Evolutionary conservation across 2,888 invertebrate genomes (phyloP), one percentile per base, ranked within the genome.

Genomic region (Malacosoma neustria): DNA sequence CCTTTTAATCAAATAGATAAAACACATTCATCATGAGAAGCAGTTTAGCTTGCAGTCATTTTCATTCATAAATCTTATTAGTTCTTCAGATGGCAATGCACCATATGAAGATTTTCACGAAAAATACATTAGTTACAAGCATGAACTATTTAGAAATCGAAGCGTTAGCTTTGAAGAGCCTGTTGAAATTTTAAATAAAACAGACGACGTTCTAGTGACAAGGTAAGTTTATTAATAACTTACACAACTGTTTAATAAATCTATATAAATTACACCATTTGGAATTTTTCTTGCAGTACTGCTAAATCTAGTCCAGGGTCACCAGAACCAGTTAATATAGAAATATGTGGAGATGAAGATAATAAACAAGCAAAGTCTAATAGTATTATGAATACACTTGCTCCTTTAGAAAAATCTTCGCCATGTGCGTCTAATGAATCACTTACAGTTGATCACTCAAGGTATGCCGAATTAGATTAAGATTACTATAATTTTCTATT

Each of bases 401-500:
- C 76, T 29, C 80, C 87, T 15, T 77, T 88, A 46, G 81, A 87
- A 49, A 88, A 88, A 51, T 68, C 86, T 13, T 92, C 93, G 3
- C 91, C 92, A 4, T 94, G 93, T 71, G 93, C 93, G 34, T 95
- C 94, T 22, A 93, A 91, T 54, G 94, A 95, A 72, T 95, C 94
- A 7, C 75, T 95, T 45, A 90, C 92, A n/a, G 93, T 93, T 51
- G 94, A 94, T 64, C 79, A 87, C 35, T 92, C 90, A 67, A 76
- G 82, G 85, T 84, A n/a, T n/a, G n/a, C n/a, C n/a, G n/a, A n/a
- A n/a, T n/a, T n/a, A n/a, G n/a, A n/a, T n/a, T n/a, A n/a, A n/a
- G n/a, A n/a, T n/a, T n/a, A n/a, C n/a, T n/a, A n/a, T n/a, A n/a
- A n/a, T n/a, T n/a, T n/a, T n/a, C n/a, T n/a, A n/a, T n/a, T n/a